Conservation (phyloP, 2,888 invertebrate genomes). For the Pseudanteris insignis region DNA sequence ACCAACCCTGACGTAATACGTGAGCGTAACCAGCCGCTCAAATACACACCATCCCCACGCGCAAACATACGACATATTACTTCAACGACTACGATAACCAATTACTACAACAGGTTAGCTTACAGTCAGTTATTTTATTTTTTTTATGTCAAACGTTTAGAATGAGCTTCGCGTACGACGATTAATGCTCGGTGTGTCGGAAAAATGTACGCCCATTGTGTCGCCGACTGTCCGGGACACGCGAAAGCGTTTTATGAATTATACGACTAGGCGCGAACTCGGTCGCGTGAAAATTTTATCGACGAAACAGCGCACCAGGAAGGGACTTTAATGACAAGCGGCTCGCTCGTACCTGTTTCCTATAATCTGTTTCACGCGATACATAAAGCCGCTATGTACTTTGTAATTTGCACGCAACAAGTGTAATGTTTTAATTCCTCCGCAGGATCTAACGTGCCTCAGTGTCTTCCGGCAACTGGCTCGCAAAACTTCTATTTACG, state of each 20-base stretch:
- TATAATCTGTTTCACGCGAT: conserved; percentile 34
- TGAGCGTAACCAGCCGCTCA: too few species aligned
- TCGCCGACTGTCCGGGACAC: conserved; percentile 7
- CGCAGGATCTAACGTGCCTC: conserved; percentile 13
- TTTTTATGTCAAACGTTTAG: too few species aligned
- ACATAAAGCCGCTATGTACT: conserved; percentile 15
- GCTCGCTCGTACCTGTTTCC: conserved; percentile 12
- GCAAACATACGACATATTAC: too few species aligned
- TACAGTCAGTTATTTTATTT: too few species aligned
- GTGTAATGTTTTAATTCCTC: conserved; percentile 39
- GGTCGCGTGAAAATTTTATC: too few species aligned
- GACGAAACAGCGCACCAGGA: conserved; percentile 6
- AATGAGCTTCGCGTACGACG: too few species aligned
- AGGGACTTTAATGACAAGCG: conserved; percentile 1
- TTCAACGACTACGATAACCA: too few species aligned
- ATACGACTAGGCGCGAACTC: too few species aligned
- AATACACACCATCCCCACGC: too few species aligned
- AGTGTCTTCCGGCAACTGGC: conserved; percentile 26
- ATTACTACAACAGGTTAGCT: too few species aligned
- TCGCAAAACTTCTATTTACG: conserved; percentile 11
- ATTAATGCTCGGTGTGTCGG: too few species aligned
- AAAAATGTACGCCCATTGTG: background rate
- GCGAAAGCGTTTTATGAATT: conserved; percentile 15
- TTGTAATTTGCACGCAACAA: conserved; percentile 39
- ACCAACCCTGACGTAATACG: too few species aligned